A percentile compares a stretch with the other conserved stretches of the same genome.
phyloP scores from a whole-genome alignment of 2,113 vertebrate species.

The Siniperca knerii region DNA sequence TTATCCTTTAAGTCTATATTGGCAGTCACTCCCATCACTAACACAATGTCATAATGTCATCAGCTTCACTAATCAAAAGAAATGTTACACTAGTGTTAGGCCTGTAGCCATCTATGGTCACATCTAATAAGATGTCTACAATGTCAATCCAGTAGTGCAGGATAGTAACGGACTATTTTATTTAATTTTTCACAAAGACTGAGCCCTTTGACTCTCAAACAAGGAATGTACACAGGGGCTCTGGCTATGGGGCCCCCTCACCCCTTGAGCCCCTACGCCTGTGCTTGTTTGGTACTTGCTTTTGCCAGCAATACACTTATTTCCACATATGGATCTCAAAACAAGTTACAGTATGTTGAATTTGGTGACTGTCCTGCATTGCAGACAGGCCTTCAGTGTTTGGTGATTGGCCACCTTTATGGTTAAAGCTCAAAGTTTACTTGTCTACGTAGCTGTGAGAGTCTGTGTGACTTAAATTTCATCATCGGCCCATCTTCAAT shows the following conservation, averaged over 20 bases:
- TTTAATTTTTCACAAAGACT: not conserved
- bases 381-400: not conserved
- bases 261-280: not conserved
- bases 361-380: not conserved
- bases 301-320: not conserved
- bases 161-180: not conserved
- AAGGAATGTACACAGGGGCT: not conserved
- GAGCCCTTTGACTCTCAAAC: not conserved
- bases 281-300: not conserved
- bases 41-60: constrained; percentile 10
- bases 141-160: not conserved
- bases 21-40: not conserved
- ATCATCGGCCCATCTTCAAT: not conserved
- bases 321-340: not conserved
- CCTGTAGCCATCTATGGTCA: not conserved
- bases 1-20: not conserved
- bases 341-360: not conserved
- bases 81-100: not conserved
- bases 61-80: constrained; percentile 19
- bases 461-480: not conserved
- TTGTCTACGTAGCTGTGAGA: not conserved
- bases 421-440: not conserved
- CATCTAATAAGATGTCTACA: not conserved
- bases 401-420: not conserved
- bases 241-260: not conserved